Evolutionary conservation across 2,888 invertebrate species (phyloP).

Genomic region (Pristionchus entomophagus): DNA sequence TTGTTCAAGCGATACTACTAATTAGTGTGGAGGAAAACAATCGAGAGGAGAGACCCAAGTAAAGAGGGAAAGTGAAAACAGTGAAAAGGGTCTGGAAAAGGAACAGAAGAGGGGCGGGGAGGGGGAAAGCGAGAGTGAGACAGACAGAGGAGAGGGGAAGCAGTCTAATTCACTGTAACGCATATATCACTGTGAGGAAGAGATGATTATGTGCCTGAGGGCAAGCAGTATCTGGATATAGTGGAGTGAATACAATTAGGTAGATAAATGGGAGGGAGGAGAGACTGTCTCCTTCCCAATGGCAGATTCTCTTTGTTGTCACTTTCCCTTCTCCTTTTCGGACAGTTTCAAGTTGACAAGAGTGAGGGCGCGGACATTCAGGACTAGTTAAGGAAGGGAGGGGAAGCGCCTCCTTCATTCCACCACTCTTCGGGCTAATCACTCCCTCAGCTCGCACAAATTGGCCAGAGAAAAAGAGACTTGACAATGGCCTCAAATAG

Average conservation of each 20-base stretch:
- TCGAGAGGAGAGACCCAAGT: background rate
- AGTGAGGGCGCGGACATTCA: constrained; percentile 32
- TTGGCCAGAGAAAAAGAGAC: constrained; percentile 19
- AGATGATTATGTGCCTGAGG: constrained; percentile 34
- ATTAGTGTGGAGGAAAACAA: background rate
- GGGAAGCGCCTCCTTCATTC: background rate
- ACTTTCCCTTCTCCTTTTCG: constrained; percentile 19
- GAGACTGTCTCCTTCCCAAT: background rate
- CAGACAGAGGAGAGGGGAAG: background rate
- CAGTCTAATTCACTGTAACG: constrained; percentile 11
- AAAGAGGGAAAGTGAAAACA: constrained; percentile 29
- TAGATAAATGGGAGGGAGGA: constrained; percentile 17
- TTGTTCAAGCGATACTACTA: constrained; percentile 7
- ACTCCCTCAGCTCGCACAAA: constrained; percentile 8
- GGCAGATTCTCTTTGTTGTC: constrained; percentile 34
- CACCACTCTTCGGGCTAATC: constrained; percentile 13
- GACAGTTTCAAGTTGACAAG: constrained; percentile 43
- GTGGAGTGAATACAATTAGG: constrained; percentile 22
- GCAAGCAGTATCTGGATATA: constrained; percentile 9
- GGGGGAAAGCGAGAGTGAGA: background rate
- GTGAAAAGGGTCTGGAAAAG: background rate
- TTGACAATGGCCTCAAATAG: constrained; percentile 29
- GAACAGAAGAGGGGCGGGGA: background rate
- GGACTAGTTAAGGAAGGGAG: constrained; percentile 29
- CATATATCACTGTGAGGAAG: constrained; percentile 9